Base-by-base conservation (phyloP, 1,140 invertebrate genomes). In the Calliphora vicina region DNA sequence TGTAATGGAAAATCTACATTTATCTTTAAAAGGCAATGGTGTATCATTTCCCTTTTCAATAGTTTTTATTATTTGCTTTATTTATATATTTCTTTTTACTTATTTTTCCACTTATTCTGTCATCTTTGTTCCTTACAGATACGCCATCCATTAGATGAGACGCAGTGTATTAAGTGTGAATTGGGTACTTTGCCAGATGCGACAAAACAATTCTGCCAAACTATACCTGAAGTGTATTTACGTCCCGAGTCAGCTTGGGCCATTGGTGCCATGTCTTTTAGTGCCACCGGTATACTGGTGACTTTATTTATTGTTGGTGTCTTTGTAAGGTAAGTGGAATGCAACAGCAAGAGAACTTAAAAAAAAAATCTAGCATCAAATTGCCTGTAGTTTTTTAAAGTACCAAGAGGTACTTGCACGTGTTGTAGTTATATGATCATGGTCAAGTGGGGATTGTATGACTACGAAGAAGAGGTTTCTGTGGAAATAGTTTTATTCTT, bases 171-270 rank as follows among this genome's bases (percentile, higher is more conserved):
- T 15, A 92, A 93, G n/a, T 99, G 97, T 89, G 94, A 94, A 0
- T 91, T 93, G 84, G 97, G 97, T 5, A 96, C 95, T 0, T 88
- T 97, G 13, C 97, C 97, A 0, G 94, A 97, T 88, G 90, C 91
- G 0, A 93, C 93, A 17, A 95, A 97, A 86, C 94, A 94, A 2
- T 89, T 91, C 67, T 99, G 97, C 89, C 92, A 93, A 0, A 91
- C 94, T 42, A 96, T 99, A 61, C 96, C 96, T 0, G 96, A 97
- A 90, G 94, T 95, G 29, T 98, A 97, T 89, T 93, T 99, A 73
- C 92, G 93, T 29, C 93, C 95, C 3, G 94, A 94, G 85, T 95
- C 95, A 87, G 94, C 95, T 29, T 97, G 96, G 94, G 97, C 97
- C 0, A 97, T 98, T 80, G 96, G 96, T 0, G 97, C 97, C 1